Conservation (phyloP, 2,888 invertebrate species). For the Malthinus seriepunctatus region DNA sequence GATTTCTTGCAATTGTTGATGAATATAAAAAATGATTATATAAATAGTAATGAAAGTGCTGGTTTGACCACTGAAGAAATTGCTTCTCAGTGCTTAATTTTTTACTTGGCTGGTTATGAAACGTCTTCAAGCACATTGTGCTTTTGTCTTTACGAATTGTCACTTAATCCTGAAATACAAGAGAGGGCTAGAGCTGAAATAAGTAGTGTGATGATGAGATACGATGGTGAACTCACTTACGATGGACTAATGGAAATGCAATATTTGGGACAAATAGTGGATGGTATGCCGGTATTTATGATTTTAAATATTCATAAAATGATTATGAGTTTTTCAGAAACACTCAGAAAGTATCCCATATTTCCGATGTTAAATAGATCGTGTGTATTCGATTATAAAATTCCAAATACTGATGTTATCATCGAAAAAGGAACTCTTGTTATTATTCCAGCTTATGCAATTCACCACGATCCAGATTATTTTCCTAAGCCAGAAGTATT, state of each 20-base stretch:
- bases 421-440: not conserved
- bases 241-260: not conserved
- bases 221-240: not conserved
- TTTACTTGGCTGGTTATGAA: not conserved
- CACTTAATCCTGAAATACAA: no score
- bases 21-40: not conserved
- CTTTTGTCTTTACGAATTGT: not conserved
- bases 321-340: not conserved
- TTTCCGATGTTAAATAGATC: not conserved
- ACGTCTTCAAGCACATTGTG: not conserved
- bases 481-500: slow-evolving; percentile 53
- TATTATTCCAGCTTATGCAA: slow-evolving; percentile 36
- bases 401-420: not conserved
- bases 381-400: not conserved
- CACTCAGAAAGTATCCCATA: not conserved
- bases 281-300: not conserved
- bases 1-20: not conserved
- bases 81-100: not conserved
- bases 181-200: no score
- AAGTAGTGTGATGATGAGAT: not conserved
- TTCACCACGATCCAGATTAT: slow-evolving; percentile 54
- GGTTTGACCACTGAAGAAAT: not conserved
- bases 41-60: not conserved
- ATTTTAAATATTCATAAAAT: not conserved
- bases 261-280: not conserved